Evolutionary conservation across 2,888 invertebrate genomes (phyloP).

Genomic region (Muscina levida): DNA sequence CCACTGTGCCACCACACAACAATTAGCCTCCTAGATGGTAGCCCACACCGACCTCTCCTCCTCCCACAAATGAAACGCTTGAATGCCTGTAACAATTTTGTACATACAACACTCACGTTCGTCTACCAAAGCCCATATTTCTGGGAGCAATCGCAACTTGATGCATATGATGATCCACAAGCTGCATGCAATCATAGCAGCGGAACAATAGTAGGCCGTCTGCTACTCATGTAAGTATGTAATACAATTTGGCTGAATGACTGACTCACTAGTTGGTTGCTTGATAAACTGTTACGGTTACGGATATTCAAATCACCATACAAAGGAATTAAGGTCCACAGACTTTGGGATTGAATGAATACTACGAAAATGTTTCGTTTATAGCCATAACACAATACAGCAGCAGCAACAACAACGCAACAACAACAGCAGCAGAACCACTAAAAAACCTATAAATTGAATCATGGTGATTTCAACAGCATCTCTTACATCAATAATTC

Average conservation of each 20-base stretch:
- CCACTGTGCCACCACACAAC: too few species aligned
- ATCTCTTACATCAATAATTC: not conserved
- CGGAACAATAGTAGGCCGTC: slow-evolving; percentile 45
- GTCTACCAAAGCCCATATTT: too few species aligned
- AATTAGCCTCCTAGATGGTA: too few species aligned
- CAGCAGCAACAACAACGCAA: not conserved
- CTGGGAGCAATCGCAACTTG: slow-evolving; percentile 51
- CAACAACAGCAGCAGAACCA: not conserved
- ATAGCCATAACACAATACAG: too few species aligned
- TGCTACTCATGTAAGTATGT: slow-evolving; percentile 71
- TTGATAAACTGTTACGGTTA: slow-evolving; percentile 60
- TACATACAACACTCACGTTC: too few species aligned
- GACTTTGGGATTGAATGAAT: slow-evolving; percentile 68
- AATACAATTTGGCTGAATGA: slow-evolving; percentile 77
- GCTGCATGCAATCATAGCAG: slow-evolving; percentile 48
- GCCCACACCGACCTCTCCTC: too few species aligned
- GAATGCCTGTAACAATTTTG: slow-evolving; percentile 7
- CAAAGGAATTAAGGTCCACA: slow-evolving; percentile 80
- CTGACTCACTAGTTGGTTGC: too few species aligned
- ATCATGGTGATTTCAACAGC: slow-evolving; percentile 2
- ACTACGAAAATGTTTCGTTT: not conserved
- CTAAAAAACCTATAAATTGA: not conserved
- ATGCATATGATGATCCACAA: not conserved
- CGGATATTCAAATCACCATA: slow-evolving; percentile 80
- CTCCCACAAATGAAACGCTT: not conserved